Base-by-base conservation (phyloP, 1,140 invertebrate genomes). In the Drosophila bifasciata region DNA sequence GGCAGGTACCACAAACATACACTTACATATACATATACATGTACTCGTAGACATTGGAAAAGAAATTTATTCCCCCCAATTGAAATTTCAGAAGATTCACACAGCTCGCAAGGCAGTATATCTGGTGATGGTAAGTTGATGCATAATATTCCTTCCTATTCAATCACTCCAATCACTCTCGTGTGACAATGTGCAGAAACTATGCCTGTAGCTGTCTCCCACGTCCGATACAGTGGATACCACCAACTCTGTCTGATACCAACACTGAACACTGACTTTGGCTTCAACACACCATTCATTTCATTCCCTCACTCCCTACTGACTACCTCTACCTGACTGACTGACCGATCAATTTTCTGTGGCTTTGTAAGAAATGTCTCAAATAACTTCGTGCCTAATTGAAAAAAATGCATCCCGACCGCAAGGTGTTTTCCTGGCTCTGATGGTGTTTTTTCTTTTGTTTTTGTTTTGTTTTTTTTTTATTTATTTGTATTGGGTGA, bases 91-190 rank as follows among this genome's bases (percentile, higher is more conserved):
- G 90, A 91, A 55, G 90, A 91, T 62, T 91, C 89, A 1, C 89
- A 76, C 55, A 91, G 90, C 52, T 91, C 90, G 8, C 90, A 91
- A 58, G 90, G 80, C 25, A 91, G 90, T 41, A 89, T 91, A 53
- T 89, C 83, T 11, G 90, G 90, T 5, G 90, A 91, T 49, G 90
- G 90, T 91, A 70, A 89, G 90, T 73, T 23, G 7, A n/a, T 40
- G 23, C 36, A 23, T 15, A 15, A 19, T 17, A 15, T 19, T 9
- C 49, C 39, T 19, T 9, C 49, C 39, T 55, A 21, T 55, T 40
- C 36, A 23, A 5, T 55, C n/a, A 43, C 36, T 21, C 21, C 19
- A 13, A 5, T 21, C 11, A 46, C 17, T 5, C 44, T 13, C 25
- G 50, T 69, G 67, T 5, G 64, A 70, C 19, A 46, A 21, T 19